These are phyloP conservation scores for Morpho achilles DNA, from an alignment of 2,888 invertebrate genomes.

Conservation along the genomic window DNA sequence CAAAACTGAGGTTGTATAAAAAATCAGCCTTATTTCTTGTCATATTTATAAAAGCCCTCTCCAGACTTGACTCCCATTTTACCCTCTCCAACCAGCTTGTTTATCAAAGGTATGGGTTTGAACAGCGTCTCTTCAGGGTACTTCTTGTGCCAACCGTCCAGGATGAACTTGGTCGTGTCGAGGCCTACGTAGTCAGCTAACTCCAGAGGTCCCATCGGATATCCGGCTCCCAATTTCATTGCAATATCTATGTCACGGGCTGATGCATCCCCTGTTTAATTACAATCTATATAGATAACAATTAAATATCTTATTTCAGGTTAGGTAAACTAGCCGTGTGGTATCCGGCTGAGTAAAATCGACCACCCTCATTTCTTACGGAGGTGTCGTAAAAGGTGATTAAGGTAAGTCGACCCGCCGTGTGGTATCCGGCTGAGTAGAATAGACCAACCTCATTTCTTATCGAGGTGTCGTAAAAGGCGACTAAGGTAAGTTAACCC, in stretches of 20 bases:
- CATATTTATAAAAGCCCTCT: constrained; percentile 90
- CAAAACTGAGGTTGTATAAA: not conserved
- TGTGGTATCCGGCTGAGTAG: no score
- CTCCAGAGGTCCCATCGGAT: constrained; percentile 95
- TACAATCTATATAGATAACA: not conserved
- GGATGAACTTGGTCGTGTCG: constrained; percentile 87
- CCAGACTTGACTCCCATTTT: constrained; percentile 89
- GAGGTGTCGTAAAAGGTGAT: no score
- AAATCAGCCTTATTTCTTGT: constrained; percentile 50
- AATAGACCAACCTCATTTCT: no score
- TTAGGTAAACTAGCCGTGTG: no score
- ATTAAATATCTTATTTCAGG: no score
- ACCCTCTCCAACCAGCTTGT: constrained; percentile 86
- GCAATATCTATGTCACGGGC: constrained; percentile 90
- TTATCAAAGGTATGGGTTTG: constrained; percentile 71
- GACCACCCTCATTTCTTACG: no score
- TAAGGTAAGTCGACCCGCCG: no score
- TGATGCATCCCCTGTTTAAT: constrained; percentile 80
- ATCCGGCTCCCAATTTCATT: constrained; percentile 93
- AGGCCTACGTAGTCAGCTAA: constrained; percentile 90
- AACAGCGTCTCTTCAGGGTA: constrained; percentile 49
- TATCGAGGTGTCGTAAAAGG: no score
- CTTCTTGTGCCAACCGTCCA: constrained; percentile 88
- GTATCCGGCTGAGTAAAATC: no score
- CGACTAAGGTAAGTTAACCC: no score